These are phyloP conservation scores for Amyelois transitella DNA, from an alignment of 1,140 invertebrate species.

Conservation along the genomic window DNA sequence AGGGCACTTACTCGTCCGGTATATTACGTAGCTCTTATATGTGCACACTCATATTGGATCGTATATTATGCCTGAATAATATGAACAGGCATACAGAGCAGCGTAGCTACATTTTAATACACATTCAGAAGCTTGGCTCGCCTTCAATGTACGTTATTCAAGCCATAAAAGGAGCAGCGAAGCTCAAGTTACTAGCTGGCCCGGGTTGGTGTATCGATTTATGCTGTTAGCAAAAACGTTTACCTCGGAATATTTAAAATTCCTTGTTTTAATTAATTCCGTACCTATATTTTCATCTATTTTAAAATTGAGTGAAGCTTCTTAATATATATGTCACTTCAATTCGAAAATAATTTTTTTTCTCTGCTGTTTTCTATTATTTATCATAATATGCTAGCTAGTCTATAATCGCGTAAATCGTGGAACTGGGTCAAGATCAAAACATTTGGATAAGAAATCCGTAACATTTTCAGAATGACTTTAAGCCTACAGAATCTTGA, in stretches of 20 bases:
- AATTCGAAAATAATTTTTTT: no score
- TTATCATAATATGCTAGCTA: no score
- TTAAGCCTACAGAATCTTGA: no score
- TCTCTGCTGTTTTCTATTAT: no score
- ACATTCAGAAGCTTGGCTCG: background rate
- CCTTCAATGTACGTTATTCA: constrained; percentile 2
- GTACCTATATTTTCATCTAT: no score
- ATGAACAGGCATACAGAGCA: background rate
- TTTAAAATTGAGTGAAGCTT: no score
- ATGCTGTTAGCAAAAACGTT: background rate
- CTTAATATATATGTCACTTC: no score
- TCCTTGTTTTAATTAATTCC: no score
- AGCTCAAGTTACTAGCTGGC: background rate
- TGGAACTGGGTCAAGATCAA: no score
- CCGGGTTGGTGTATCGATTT: background rate
- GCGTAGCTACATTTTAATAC: background rate
- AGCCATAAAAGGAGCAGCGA: background rate
- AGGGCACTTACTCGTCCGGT: constrained; percentile 13
- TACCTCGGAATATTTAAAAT: background rate
- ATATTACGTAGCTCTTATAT: constrained; percentile 2
- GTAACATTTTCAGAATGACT: no score
- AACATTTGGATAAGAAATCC: no score
- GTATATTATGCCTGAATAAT: background rate
- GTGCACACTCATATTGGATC: background rate
- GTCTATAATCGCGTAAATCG: no score